These are phyloP conservation scores for Pinna nobilis DNA, from an alignment of 1,140 invertebrate genomes.

Conservation along the genomic window DNA sequence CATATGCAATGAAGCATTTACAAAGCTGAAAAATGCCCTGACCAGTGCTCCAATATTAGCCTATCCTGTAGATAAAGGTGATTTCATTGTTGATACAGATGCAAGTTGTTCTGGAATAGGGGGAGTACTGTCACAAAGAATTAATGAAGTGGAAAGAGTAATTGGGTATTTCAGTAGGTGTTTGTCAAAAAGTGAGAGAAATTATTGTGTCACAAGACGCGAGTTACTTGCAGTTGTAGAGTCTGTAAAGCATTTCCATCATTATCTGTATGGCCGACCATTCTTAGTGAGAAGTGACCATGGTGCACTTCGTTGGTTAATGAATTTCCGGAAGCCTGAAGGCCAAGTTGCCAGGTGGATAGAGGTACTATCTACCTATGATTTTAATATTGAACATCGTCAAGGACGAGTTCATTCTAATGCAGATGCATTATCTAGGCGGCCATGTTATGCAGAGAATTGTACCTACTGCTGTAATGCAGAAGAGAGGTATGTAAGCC, in stretches of 20 bases:
- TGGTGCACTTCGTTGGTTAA: conserved; percentile 51
- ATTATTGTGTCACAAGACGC: conserved; percentile 70
- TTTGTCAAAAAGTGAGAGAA: conserved; percentile 59
- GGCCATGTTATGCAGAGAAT: background rate
- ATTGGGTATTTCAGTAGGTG: conserved; percentile 48
- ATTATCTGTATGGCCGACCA: conserved; percentile 50
- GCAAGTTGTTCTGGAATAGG: conserved; percentile 51
- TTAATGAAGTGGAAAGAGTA: conserved; percentile 42
- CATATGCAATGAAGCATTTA: conserved; percentile 39
- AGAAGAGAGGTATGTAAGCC: conserved; percentile 4
- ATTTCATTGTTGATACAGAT: conserved; percentile 49
- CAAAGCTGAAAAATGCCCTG: conserved; percentile 30
- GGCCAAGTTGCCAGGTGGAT: conserved; percentile 61
- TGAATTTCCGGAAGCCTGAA: conserved; percentile 42
- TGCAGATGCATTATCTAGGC: conserved; percentile 18
- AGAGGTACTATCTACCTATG: conserved; percentile 41
- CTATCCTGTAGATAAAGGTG: background rate
- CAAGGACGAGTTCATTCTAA: conserved; percentile 3
- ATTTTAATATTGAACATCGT: conserved; percentile 17
- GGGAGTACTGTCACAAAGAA: conserved; percentile 56
- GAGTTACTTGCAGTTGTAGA: conserved; percentile 50
- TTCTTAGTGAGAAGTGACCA: conserved; percentile 57
- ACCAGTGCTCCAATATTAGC: background rate
- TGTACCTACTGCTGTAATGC: background rate
- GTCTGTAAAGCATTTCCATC: conserved; percentile 38